phyloP scores from a whole-genome alignment of 2,797 vertebrate species.

The Rhinichthys osculus region DNA sequence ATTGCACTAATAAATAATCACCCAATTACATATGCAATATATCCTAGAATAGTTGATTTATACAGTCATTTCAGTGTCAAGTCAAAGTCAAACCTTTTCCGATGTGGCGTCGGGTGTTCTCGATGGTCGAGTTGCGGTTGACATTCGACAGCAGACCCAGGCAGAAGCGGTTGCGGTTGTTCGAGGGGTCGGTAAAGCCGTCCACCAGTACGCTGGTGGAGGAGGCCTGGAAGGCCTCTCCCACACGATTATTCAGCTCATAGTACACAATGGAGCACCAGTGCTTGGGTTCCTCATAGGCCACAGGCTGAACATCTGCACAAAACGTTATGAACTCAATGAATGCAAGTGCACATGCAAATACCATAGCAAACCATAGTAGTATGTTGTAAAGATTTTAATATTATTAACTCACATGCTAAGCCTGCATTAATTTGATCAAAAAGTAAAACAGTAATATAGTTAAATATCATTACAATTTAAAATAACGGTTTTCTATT shows the following conservation, averaged over 20 bases:
- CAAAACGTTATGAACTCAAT: constrained; percentile 61
- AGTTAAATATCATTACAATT: neutral
- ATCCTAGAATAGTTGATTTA: neutral
- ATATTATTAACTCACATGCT: neutral
- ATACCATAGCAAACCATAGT: neutral
- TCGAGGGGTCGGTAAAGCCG: constrained; percentile 98
- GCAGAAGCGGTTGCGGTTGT: constrained; percentile 98
- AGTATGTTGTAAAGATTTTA: neutral
- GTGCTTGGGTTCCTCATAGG: constrained; percentile 96
- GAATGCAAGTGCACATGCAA: constrained; percentile 55
- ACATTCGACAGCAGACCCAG: constrained; percentile 97
- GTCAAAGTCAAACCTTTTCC: constrained; percentile 87
- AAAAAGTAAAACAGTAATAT: neutral
- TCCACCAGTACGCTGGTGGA: constrained; percentile 97
- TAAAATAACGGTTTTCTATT: neutral
- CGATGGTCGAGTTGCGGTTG: constrained; percentile 99
- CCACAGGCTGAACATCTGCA: constrained; percentile 95
- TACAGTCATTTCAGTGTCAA: neutral
- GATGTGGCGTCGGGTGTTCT: constrained; percentile 97
- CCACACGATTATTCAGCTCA: constrained; percentile 97
- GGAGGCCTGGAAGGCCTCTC: constrained; percentile 96
- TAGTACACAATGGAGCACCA: constrained; percentile 99
- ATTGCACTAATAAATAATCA: neutral
- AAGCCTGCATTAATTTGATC: neutral
- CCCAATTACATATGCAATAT: neutral